A percentile compares a stretch with the other conserved stretches of the same genome.
Conservation (phyloP, 2,888 invertebrate species). For the Scrobipalpa atriplicella region DNA sequence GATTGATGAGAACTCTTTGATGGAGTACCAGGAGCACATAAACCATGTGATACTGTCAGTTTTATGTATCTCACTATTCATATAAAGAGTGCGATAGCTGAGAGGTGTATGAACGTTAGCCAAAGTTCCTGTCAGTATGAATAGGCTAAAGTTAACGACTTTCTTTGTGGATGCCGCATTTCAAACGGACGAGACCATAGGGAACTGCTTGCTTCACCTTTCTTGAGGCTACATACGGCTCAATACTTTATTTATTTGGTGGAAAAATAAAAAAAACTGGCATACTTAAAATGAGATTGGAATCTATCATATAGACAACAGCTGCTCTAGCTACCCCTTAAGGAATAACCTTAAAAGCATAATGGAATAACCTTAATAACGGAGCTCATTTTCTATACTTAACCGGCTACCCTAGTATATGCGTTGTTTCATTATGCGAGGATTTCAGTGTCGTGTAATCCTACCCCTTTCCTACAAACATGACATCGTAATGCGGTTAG, state of each 20-base stretch:
- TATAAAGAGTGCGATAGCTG: not conserved
- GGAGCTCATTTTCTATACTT: not conserved
- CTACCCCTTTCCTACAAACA: slow-evolving; percentile 5
- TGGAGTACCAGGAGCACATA: not conserved
- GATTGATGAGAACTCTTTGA: slow-evolving; percentile 10
- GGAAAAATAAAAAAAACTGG: too few relatives aligned
- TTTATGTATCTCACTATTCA: not conserved
- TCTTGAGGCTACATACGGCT: too few relatives aligned
- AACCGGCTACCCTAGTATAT: not conserved
- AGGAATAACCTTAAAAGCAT: not conserved
- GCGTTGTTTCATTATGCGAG: slow-evolving; percentile 7
- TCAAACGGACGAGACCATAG: not conserved
- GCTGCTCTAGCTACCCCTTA: too few relatives aligned
- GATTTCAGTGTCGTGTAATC: slow-evolving; percentile 6
- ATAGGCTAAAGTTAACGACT: not conserved
- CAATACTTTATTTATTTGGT: too few relatives aligned
- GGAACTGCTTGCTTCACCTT: not conserved
- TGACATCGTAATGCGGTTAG: not conserved
- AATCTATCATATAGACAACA: too few relatives aligned
- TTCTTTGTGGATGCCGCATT: not conserved
- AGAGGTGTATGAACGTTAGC: not conserved
- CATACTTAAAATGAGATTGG: too few relatives aligned
- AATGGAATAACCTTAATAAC: not conserved
- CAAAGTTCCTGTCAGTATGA: not conserved
- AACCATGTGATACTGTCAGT: not conserved